These are phyloP conservation scores for Malthinus seriepunctatus DNA, from an alignment of 2,888 invertebrate genomes.

Conservation along the genomic window DNA sequence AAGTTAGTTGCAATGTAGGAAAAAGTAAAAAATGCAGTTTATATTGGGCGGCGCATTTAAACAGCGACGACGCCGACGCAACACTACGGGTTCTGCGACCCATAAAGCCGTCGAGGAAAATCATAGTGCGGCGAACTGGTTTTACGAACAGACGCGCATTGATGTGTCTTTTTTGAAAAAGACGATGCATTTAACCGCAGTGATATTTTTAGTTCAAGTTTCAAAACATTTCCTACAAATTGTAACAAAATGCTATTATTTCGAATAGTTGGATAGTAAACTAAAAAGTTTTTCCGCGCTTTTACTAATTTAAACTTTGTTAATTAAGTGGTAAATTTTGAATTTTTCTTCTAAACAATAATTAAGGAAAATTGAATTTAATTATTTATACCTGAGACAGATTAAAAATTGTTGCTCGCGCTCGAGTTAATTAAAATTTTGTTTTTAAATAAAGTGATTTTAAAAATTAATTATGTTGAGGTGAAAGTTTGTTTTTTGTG, in stretches of 20 bases:
- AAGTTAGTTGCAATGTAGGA: no score
- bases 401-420: not conserved
- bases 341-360: not conserved
- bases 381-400: not conserved
- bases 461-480: conserved; percentile 1
- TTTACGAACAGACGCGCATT: conserved; percentile 43
- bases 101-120: conserved; percentile 53
- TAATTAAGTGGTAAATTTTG: conserved; percentile 1
- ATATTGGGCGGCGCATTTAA: conserved; percentile 39
- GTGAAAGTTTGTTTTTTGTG: conserved; percentile 15
- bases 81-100: conserved; percentile 53
- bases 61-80: conserved; percentile 54
- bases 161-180: conserved; percentile 19
- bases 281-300: conserved; percentile 4
- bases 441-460: not conserved
- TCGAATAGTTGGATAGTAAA: not conserved
- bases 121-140: conserved; percentile 55
- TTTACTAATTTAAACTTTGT: conserved; percentile 9
- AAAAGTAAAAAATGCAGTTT: conserved; percentile 12
- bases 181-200: conserved; percentile 32
- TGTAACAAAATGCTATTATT: not conserved
- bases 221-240: conserved; percentile 14
- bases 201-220: conserved; percentile 31
- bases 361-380: not conserved
- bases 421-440: not conserved